Percentiles rank a stretch among this genome's conserved stretches.
These are phyloP conservation scores for Perca flavescens DNA, from an alignment of 2,113 vertebrate species.

Conservation along the genomic window DNA sequence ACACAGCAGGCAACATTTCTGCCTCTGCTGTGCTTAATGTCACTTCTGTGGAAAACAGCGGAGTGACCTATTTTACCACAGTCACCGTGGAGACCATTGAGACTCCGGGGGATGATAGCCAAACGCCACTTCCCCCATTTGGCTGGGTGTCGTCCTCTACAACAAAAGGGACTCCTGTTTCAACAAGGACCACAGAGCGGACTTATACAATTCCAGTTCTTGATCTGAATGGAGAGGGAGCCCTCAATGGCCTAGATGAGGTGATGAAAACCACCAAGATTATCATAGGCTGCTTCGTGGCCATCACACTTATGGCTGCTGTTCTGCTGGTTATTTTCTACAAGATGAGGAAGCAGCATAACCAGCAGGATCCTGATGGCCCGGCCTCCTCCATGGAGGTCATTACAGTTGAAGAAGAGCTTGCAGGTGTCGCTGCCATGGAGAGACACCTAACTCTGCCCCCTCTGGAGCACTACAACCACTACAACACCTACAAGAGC, in stretches of 20 bases:
- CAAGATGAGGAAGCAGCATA: constrained; percentile 99
- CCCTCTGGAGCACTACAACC: constrained; percentile 97
- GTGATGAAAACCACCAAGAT: constrained; percentile 89
- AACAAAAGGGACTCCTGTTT: constrained; percentile 92
- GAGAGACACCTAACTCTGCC: constrained; percentile 97
- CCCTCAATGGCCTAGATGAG: constrained; percentile 82
- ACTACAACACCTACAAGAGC: constrained; percentile 98
- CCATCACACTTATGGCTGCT: constrained; percentile 98
- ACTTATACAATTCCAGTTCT: constrained; percentile 95
- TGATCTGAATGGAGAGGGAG: constrained; percentile 83
- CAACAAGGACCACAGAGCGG: constrained; percentile 88
- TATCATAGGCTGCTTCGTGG: constrained; percentile 92
- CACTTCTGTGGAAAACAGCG: constrained; percentile 91
- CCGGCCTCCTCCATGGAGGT: constrained; percentile 97
- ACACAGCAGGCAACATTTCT: constrained; percentile 96
- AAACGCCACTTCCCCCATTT: constrained; percentile 91
- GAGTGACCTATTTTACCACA: constrained; percentile 96
- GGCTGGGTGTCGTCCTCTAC: constrained; percentile 94
- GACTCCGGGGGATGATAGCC: constrained; percentile 90
- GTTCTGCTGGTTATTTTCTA: constrained; percentile 99
- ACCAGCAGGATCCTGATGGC: constrained; percentile 95
- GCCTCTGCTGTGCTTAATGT: constrained; percentile 96
- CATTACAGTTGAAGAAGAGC: constrained; percentile 97
- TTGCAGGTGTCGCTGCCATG: constrained; percentile 92
- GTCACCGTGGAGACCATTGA: constrained; percentile 98